Conservation (phyloP, 2,113 vertebrate species). For the Tringa solitaria region DNA sequence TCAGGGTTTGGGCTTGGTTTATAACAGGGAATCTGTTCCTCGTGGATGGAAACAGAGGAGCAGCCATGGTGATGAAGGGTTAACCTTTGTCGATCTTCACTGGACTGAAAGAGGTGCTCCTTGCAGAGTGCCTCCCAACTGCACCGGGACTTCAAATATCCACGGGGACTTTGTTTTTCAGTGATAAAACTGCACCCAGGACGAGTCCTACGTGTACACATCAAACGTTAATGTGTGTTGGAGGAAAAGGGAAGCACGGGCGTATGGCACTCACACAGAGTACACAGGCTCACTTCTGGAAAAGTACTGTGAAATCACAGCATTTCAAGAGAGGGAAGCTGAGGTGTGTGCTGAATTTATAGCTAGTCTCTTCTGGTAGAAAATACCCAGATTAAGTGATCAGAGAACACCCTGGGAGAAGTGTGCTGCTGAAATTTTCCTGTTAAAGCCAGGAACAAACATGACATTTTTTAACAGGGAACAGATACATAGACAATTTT, state of each 20-base stretch:
- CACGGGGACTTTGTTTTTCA: neutral
- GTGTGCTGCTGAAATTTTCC: neutral
- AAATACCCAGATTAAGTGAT: neutral
- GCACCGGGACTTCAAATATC: neutral
- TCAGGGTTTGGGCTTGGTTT: neutral
- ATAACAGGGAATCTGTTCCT: fast-evolving
- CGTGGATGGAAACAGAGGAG: neutral
- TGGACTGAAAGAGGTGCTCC: neutral
- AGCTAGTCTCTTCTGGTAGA: neutral
- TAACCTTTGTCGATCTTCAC: neutral
- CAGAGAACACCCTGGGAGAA: neutral
- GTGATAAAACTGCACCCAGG: neutral
- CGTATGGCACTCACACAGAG: neutral
- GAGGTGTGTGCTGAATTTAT: neutral
- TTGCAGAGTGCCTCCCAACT: neutral
- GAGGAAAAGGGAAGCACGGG: neutral
- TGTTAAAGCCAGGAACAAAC: neutral
- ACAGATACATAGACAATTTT: too few species aligned
- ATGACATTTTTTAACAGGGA: neutral
- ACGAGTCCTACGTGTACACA: neutral
- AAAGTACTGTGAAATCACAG: neutral
- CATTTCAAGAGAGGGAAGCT: neutral
- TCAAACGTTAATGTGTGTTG: neutral
- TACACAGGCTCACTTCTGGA: neutral
- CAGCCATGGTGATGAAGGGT: neutral